These are phyloP conservation scores for Rattus norvegicus DNA, from an alignment of 2,113 vertebrate species.

Conservation along the genomic window DNA sequence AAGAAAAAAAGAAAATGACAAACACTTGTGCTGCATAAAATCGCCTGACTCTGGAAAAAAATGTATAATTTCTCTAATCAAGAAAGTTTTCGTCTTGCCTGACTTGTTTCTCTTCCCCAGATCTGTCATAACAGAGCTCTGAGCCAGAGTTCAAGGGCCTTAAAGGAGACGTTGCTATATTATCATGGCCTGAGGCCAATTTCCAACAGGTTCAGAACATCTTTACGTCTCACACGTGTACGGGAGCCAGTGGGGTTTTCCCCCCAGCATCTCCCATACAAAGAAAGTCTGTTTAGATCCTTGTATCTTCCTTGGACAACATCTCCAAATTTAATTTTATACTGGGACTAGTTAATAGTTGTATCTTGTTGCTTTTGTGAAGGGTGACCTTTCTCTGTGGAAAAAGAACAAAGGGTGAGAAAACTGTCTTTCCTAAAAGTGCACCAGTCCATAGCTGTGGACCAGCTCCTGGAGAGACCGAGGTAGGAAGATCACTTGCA, in stretches of 20 bases:
- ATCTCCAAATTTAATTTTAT: neutral
- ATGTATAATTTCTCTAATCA: neutral
- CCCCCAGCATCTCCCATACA: neutral
- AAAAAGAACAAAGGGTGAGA: neutral
- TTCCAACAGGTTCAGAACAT: neutral
- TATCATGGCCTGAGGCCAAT: neutral
- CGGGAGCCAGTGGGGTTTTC: neutral
- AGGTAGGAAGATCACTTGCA: neutral
- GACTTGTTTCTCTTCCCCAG: neutral
- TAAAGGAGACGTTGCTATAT: neutral
- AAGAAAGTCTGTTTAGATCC: neutral
- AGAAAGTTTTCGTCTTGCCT: neutral
- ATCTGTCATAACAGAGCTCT: neutral
- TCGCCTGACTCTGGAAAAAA: neutral
- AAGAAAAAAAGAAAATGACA: constrained; percentile 11
- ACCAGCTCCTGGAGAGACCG: neutral
- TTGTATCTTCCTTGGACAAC: neutral
- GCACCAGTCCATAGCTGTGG: no score
- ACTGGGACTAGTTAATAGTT: neutral
- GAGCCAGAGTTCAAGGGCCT: neutral
- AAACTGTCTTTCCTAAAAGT: neutral
- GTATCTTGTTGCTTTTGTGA: neutral
- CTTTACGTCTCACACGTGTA: neutral
- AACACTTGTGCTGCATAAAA: constrained; percentile 4
- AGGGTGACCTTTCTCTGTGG: neutral